Base-by-base conservation (phyloP, 2,888 invertebrate species). In the Ectropis crepuscularia region DNA sequence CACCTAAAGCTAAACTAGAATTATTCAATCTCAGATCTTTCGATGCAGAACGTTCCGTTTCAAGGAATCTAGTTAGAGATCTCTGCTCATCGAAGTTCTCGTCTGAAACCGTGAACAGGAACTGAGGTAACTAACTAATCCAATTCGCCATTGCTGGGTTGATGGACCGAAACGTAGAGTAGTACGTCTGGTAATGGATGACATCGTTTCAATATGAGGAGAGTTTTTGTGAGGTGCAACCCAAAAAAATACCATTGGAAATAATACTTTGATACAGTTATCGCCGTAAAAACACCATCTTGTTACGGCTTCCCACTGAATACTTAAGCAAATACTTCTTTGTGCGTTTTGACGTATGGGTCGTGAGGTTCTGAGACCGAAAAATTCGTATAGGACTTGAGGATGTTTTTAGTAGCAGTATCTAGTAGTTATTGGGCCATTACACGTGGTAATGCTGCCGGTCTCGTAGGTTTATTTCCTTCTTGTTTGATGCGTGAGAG, bases 51-150 rank as follows among this genome's bases (percentile, higher is more conserved):
- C 42, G 63, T 63, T 68, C 54, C 11, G 50, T 55, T 61, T 57
- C 16, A 49, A 11, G 51, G 57, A 50, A 69, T 63, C 67, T 68
- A 67, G 63, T 63, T 59, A 57, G 47, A 67, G 60, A 63, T 67
- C 53, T 42, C 39, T 48, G 54, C 53, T 49, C 54, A 54, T 51
- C 57, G 46, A 59, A 60, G 50, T 64, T 64, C 39, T 0, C 49
- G 12, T 55, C 53, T 57, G 53, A 60, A 12, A 49, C 43, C 37
- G 48, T 1, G 54, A 48, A 55, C 55, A 49, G 43, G 45, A 43
- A 50, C 55, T n/a, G 41, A 53, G 57, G 57, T 57, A 53, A 43
- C 58, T 50, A 54, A 60, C 57, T 61, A 61, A 64, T 60, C 53
- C 45, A 60, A 65, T 65, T 60, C 39, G 48, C 57, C 48, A 51